phyloP scores from a whole-genome alignment of 2,113 vertebrate genomes.

The Aphelocoma coerulescens region DNA sequence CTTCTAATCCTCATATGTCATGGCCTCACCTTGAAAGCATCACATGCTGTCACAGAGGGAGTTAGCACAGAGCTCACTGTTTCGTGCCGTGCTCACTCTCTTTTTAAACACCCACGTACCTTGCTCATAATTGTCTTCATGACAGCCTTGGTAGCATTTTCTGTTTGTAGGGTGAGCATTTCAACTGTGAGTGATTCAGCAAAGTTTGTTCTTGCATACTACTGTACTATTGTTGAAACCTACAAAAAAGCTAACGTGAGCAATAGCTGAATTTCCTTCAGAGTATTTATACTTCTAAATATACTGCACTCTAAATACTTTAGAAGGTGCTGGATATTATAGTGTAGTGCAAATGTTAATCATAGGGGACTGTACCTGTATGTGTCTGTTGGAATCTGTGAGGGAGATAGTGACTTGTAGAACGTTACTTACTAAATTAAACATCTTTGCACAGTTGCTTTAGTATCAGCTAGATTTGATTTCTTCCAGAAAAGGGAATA shows the following conservation, averaged over 20 bases:
- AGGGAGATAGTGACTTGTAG: background rate
- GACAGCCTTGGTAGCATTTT: background rate
- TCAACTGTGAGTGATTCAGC: background rate
- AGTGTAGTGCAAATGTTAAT: background rate
- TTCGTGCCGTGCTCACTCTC: fast-evolving
- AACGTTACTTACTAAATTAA: background rate
- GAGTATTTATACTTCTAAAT: background rate
- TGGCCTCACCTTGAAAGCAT: background rate
- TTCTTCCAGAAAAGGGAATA: slow-evolving; percentile 17
- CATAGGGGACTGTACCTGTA: background rate
- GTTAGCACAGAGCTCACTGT: background rate
- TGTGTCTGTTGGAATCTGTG: background rate
- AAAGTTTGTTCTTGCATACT: background rate
- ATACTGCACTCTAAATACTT: background rate
- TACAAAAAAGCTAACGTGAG: background rate
- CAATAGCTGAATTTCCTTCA: background rate
- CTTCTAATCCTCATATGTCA: background rate
- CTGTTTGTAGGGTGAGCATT: background rate
- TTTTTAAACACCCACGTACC: background rate
- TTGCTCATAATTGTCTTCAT: background rate
- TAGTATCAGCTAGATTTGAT: background rate
- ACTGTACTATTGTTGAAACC: background rate
- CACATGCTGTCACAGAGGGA: background rate
- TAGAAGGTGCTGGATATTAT: background rate
- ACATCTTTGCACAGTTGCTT: background rate